Percentiles rank a stretch among this genome's conserved stretches.
Evolutionary conservation across 1,140 invertebrate species (phyloP).

Genomic region (Lepidurus apus): DNA sequence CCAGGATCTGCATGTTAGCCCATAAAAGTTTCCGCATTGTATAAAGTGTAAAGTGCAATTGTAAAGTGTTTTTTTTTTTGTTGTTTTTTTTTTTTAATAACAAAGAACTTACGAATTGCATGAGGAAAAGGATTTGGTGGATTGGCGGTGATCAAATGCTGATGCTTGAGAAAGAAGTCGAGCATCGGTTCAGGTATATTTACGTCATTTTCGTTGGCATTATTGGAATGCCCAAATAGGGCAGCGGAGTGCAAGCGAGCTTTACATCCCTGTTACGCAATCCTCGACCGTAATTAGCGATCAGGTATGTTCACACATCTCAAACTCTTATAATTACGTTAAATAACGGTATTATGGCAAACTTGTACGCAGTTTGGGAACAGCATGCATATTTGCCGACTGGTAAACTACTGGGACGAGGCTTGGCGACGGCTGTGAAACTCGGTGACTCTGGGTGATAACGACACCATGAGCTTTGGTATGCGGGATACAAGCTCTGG

Average conservation of each 20-base stretch:
- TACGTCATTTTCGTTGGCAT: background rate
- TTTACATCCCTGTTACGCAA: background rate
- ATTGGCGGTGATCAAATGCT: background rate
- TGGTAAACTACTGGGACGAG: background rate
- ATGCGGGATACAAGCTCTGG: constrained; percentile 65
- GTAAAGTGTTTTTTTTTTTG: background rate
- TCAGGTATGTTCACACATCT: background rate
- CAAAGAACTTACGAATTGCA: background rate
- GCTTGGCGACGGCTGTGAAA: constrained; percentile 18
- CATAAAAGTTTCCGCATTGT: background rate
- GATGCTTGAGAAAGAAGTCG: background rate
- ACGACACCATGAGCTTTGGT: constrained; percentile 70
- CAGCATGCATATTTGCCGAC: constrained; percentile 24
- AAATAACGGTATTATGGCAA: constrained; percentile 15
- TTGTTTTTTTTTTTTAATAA: background rate
- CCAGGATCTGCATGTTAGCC: background rate
- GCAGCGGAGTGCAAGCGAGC: constrained; percentile 8
- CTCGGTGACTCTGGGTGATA: constrained; percentile 55
- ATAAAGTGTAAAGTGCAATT: too few species aligned
- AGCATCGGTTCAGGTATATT: background rate
- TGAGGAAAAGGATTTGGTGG: background rate
- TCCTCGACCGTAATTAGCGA: background rate
- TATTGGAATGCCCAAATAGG: background rate
- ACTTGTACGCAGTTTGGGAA: constrained; percentile 23
- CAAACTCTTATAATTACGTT: constrained; percentile 17